phyloP scores from a whole-genome alignment of 2,113 vertebrate genomes.

The Dasyprocta punctata region DNA sequence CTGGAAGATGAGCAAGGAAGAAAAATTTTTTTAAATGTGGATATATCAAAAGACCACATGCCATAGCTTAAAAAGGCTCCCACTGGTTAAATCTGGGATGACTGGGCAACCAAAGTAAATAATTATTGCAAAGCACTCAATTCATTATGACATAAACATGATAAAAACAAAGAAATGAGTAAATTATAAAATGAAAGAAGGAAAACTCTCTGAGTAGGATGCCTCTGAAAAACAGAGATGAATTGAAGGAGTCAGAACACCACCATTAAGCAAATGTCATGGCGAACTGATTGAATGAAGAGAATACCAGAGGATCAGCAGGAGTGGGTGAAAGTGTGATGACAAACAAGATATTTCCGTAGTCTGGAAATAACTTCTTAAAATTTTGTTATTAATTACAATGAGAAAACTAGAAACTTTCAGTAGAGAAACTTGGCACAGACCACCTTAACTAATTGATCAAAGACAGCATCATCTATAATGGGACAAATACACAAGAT shows the following conservation, averaged over 20 bases:
- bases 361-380: neutral
- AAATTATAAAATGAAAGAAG: neutral
- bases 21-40: neutral
- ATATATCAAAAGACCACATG: neutral
- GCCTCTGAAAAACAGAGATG: neutral
- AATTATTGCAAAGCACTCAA: neutral
- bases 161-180: neutral
- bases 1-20: neutral
- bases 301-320: neutral
- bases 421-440: neutral
- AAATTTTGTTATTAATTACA: slow-evolving; percentile 34
- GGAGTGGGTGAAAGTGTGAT: neutral
- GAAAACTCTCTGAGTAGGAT: neutral
- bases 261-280: neutral
- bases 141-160: neutral
- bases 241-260: neutral
- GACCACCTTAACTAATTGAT: neutral
- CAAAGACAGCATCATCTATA: slow-evolving; percentile 20
- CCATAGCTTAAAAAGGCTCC: neutral
- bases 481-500: neutral
- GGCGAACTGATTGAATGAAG: neutral
- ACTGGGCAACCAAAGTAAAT: neutral
- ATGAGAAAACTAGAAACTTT: neutral
- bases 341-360: neutral
- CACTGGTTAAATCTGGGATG: neutral